Evolutionary conservation across 2,888 invertebrate species (phyloP).

Genomic region (Doris montereyensis): DNA sequence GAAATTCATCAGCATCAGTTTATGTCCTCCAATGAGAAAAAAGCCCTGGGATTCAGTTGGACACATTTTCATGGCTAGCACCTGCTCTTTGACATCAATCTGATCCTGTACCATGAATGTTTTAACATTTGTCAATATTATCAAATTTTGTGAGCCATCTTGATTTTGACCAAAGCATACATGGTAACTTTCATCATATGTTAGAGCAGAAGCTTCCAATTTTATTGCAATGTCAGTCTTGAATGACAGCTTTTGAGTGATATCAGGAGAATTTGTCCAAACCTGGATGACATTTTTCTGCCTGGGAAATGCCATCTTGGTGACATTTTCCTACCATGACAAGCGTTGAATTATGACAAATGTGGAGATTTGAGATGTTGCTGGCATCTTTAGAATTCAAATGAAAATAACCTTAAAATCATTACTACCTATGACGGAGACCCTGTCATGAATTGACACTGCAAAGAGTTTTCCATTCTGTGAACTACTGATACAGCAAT

Average conservation of each 20-base stretch:
- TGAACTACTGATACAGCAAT: neutral
- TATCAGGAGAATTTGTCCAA: too few relatives aligned
- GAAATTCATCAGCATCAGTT: conserved; percentile 44
- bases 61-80: conserved; percentile 44
- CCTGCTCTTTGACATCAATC: conserved; percentile 23
- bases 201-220: neutral
- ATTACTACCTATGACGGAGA: neutral
- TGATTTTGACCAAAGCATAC: conserved; percentile 33
- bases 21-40: conserved; percentile 41
- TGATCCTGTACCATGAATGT: neutral
- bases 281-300: too few relatives aligned
- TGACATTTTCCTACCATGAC: too few relatives aligned
- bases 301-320: too few relatives aligned
- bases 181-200: neutral
- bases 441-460: neutral
- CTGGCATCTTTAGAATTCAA: neutral
- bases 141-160: neutral
- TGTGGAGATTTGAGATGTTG: conserved; percentile 15
- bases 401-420: neutral
- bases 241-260: too few relatives aligned
- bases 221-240: neutral
- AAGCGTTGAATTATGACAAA: neutral
- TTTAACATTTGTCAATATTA: conserved; percentile 7
- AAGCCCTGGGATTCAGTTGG: conserved; percentile 43
- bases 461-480: neutral